Conservation (phyloP, 2,888 invertebrate species). For the Microplitis manilae region DNA sequence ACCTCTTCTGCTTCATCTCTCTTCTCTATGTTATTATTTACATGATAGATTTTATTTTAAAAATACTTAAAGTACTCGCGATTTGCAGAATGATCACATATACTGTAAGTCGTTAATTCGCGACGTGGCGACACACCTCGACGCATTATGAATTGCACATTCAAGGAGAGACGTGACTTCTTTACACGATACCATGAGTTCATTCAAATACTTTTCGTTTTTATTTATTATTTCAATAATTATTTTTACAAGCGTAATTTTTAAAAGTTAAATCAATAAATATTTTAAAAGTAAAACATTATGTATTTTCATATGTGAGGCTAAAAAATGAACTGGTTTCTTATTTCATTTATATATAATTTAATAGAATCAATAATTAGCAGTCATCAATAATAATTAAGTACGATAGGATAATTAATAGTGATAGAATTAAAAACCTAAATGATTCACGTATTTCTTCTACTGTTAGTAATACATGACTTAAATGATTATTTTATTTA, state of each 20-base stretch:
- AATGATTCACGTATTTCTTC: too few species aligned
- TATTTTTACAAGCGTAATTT: background rate
- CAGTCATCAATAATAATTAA: background rate
- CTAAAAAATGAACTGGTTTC: background rate
- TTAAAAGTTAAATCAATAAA: background rate
- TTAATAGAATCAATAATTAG: background rate
- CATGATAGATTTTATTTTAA: background rate
- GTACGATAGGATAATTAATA: background rate
- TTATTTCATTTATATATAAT: background rate
- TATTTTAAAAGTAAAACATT: background rate
- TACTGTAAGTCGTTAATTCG: constrained; percentile 3
- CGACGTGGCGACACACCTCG: constrained; percentile 5
- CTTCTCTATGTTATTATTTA: background rate
- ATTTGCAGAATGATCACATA: constrained; percentile 22
- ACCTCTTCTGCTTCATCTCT: background rate
- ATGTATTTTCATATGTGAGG: background rate
- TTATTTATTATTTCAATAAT: background rate
- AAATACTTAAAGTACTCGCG: constrained; percentile 5
- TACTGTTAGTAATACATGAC: too few species aligned
- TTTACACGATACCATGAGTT: background rate
- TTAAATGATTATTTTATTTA: too few species aligned
- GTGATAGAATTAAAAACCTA: too few species aligned
- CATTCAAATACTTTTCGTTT: background rate
- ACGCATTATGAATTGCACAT: constrained; percentile 25
- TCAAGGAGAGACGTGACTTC: background rate